Conservation (phyloP, 2,113 vertebrate species). For the Oplegnathus fasciatus region DNA sequence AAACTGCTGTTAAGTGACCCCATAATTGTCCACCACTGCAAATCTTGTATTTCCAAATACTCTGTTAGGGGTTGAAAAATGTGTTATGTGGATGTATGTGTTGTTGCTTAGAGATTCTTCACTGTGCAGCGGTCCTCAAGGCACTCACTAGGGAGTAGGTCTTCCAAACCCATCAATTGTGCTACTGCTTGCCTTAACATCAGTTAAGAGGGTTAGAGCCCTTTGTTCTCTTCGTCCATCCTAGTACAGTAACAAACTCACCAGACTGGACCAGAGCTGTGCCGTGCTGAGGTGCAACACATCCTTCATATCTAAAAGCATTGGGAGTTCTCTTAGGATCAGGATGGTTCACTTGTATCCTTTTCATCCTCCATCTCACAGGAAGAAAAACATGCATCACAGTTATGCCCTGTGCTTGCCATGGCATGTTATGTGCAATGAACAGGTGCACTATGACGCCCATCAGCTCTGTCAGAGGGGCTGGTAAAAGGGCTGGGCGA, state of each 20-base stretch:
- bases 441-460: neutral
- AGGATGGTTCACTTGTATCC: conserved; percentile 27
- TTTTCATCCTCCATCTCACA: conserved; percentile 38
- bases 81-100: neutral
- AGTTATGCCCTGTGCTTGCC: conserved; percentile 16
- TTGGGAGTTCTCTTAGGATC: conserved; percentile 18
- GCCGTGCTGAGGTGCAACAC: neutral
- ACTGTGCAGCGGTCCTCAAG: neutral
- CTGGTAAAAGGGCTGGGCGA: neutral
- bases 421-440: conserved; percentile 25
- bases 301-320: conserved; percentile 43
- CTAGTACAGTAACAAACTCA: conserved; percentile 20
- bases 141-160: neutral
- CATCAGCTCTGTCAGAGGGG: conserved; percentile 24
- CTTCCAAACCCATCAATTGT: conserved; percentile 24
- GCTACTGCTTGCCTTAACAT: conserved; percentile 22
- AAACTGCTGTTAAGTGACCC: conserved; percentile 16
- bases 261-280: conserved; percentile 12
- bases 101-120: neutral
- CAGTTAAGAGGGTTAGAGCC: conserved; percentile 33
- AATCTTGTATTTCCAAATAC: neutral
- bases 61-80: neutral
- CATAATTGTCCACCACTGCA: conserved; percentile 5
- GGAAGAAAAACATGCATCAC: conserved; percentile 28
- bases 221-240: conserved; percentile 23